These are phyloP conservation scores for Microplitis manilae DNA, from an alignment of 2,888 invertebrate species.

Conservation along the genomic window DNA sequence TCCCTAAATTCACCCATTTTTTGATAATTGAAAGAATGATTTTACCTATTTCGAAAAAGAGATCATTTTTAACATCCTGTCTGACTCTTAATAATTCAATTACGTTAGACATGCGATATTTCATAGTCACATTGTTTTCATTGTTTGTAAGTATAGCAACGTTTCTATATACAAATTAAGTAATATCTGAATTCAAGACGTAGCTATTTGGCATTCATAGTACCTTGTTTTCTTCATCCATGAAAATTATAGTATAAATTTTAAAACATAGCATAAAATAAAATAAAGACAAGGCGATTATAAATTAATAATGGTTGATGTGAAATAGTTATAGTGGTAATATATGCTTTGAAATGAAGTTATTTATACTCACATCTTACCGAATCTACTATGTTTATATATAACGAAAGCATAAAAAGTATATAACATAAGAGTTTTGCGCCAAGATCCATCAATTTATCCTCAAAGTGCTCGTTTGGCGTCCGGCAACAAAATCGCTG, in stretches of 20 bases:
- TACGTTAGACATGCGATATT: too few relatives aligned
- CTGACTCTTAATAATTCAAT: too few relatives aligned
- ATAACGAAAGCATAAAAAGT: constrained; percentile 31
- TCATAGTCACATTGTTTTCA: too few relatives aligned
- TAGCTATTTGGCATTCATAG: not conserved
- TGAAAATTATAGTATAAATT: not conserved
- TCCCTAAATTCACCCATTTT: too few relatives aligned
- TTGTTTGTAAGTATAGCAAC: too few relatives aligned
- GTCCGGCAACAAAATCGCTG: constrained; percentile 69
- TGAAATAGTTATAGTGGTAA: not conserved
- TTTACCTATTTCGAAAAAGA: too few relatives aligned
- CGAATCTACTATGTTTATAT: not conserved
- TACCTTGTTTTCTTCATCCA: not conserved
- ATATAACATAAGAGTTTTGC: constrained; percentile 24
- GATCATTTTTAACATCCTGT: too few relatives aligned
- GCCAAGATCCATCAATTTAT: constrained; percentile 66
- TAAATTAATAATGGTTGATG: not conserved
- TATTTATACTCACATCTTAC: not conserved
- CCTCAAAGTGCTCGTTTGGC: constrained; percentile 69
- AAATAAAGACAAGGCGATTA: not conserved
- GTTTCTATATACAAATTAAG: not conserved
- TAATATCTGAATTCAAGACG: not conserved
- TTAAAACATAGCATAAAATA: not conserved
- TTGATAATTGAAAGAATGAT: too few relatives aligned
- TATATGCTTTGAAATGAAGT: not conserved